Base-by-base conservation (phyloP, 2,797 vertebrate species). In the Esox masquinongy region DNA sequence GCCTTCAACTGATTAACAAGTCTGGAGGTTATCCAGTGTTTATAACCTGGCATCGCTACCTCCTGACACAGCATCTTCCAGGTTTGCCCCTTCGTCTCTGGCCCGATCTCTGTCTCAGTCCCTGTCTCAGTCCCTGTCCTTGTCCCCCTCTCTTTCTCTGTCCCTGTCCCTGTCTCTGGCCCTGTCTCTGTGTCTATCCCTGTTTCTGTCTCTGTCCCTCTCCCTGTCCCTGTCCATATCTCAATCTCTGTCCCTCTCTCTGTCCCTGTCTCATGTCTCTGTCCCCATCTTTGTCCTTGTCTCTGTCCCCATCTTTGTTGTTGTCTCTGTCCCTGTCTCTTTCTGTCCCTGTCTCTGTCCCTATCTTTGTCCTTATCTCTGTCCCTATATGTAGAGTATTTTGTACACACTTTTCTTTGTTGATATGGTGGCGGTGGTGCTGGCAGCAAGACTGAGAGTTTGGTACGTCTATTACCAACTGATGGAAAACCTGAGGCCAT, bases 1-100 rank as follows among this genome's bases (percentile, higher is more conserved):
- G 36, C 67, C 77, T 36, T 86, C 82, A 67, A 67, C 87, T 83
- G 90, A 93, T 95, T 93, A 94, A 94, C 91, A 91, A 86, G 89
- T 91, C 14, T 26, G 70, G 77, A 88, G 76, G 84, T 93, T 88
- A 92, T 91, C 84, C 87, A 78, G 90, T 90, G 93, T 95, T 94
- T 93, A 95, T 77, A 81, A 80, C 88, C 87, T 79, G 88, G 88
- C 66, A 94, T 91, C 86, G 74, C 76, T 77, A 53, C 72, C 73
- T 75, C 71, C 72, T 85, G 73, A 22, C 11, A 8, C 59, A 63
- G 11, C 66, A 22, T 50, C 22, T 49, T 75, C 50, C 17, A 53
- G 14, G 26, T 26, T 24, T 53, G 5, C 66, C 15, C 16, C 53
- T 43, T 43, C 67, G 68, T 56, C 47, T 29, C 47, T 74, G 9